phyloP scores from a whole-genome alignment of 2,797 vertebrate species.

The Lepus oiostolus region DNA sequence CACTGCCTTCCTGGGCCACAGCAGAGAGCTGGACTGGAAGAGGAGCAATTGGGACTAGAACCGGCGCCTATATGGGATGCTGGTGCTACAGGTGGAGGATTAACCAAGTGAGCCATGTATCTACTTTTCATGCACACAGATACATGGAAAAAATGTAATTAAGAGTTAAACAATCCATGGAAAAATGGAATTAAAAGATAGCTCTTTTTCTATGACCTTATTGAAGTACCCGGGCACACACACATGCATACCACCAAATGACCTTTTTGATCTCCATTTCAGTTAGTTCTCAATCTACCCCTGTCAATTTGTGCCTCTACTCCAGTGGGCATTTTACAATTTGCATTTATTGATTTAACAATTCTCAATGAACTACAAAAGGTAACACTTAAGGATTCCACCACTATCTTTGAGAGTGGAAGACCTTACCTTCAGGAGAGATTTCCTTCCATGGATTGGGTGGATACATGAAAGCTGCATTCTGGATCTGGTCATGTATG shows the following conservation, averaged over 20 bases:
- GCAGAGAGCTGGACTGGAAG: too few species aligned
- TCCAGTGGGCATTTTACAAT: background rate
- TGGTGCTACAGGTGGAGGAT: too few species aligned
- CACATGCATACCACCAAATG: background rate
- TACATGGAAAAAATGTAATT: too few species aligned
- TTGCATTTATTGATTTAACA: background rate
- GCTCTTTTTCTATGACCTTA: too few species aligned
- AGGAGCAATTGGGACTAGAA: too few species aligned
- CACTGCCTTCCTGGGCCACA: too few species aligned
- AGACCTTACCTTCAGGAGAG: conserved; percentile 93
- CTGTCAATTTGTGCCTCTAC: background rate
- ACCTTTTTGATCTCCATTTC: background rate
- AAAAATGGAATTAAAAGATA: background rate
- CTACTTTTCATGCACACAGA: too few species aligned
- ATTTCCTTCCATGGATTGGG: conserved; percentile 98
- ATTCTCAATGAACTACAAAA: background rate
- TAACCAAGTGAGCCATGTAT: too few species aligned
- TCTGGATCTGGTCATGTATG: conserved; percentile 99
- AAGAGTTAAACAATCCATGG: too few species aligned
- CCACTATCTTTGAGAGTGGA: background rate
- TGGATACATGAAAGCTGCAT: conserved; percentile 99
- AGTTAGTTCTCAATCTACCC: background rate
- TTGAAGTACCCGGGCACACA: background rate
- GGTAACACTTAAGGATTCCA: background rate
- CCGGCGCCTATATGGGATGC: too few species aligned